Evolutionary conservation across 2,113 vertebrate genomes (phyloP), one percentile per base, ranked within the genome.

Genomic region (Microcebus murinus): DNA sequence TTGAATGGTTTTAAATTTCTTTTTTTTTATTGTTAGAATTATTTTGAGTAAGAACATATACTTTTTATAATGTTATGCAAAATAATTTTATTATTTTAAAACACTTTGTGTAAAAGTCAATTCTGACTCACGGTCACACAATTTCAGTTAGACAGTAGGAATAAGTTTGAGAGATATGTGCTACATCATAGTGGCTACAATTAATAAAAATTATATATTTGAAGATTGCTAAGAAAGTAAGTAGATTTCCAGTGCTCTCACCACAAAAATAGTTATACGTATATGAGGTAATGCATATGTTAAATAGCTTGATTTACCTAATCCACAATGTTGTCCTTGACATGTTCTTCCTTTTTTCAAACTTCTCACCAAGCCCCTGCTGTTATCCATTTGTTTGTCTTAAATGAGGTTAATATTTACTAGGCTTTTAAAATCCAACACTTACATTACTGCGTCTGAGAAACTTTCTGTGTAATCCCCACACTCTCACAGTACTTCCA

Each of bases 1-100:
- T 90, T 94, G 11, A 81, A 20, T 92, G 5, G 0, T 25, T 85
- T 96, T 80, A 45, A 80, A 25, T 45, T 63, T 50, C 4, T 52
- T 85, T 68, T 91, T 91, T 45, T 45, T 95, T 67, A 81, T 61
- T 67, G 48, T 81, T 34, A 89, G 15, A 45, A 67, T 92, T 90
- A 65, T 73, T 92, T 96, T 48, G 20, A 86, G 12, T 71, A 77
- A 93, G 15, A 4, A 55, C 63, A 36, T 55, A 36, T 86, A 42
- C n/a, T 36, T 96, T 88, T 79, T 67, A 96, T 81, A 77, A 89
- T 71, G 27, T 29, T 4, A 65, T 65, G 34, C 45, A 76, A 63
- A 71, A 39, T 89, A 48, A 42, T 48, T 73, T 96, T 90, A 12
- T 34, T 94, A 4, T 67, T 88, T 95, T 88, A 71, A 94, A 92